phyloP scores from a whole-genome alignment of 2,797 vertebrate species.

The Rhabdomys pumilio region DNA sequence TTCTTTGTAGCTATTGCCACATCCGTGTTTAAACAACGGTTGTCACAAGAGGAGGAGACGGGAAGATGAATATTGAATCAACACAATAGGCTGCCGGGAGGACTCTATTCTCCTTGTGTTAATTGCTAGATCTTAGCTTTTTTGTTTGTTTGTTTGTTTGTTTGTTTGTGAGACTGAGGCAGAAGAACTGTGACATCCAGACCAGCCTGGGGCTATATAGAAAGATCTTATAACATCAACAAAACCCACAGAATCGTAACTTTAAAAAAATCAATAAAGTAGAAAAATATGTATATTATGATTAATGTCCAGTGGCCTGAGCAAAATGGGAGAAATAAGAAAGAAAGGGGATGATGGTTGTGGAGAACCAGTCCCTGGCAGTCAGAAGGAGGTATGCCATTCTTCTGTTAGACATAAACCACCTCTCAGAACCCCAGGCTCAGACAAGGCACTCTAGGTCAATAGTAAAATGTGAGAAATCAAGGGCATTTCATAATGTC shows the following conservation, averaged over 20 bases:
- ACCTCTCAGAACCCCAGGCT: background rate
- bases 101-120: background rate
- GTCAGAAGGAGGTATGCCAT: background rate
- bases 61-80: background rate
- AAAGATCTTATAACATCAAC: background rate
- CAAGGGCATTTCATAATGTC: background rate
- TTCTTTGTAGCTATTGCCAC: background rate
- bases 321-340: background rate
- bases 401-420: slow-evolving; percentile 1
- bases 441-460: background rate
- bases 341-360: background rate
- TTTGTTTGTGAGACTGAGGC: background rate
- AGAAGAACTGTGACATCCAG: no score
- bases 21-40: background rate
- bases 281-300: slow-evolving; percentile 1
- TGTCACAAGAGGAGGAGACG: background rate
- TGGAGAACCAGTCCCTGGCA: background rate
- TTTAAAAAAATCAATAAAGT: background rate
- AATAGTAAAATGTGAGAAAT: background rate
- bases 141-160: background rate
- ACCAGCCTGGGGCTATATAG: background rate
- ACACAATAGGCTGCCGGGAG: background rate
- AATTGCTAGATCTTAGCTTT: background rate
- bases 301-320: background rate
- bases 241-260: background rate